Evolutionary conservation across 2,113 vertebrate genomes (phyloP).

Genomic region (Myrmecophaga tridactyla): DNA sequence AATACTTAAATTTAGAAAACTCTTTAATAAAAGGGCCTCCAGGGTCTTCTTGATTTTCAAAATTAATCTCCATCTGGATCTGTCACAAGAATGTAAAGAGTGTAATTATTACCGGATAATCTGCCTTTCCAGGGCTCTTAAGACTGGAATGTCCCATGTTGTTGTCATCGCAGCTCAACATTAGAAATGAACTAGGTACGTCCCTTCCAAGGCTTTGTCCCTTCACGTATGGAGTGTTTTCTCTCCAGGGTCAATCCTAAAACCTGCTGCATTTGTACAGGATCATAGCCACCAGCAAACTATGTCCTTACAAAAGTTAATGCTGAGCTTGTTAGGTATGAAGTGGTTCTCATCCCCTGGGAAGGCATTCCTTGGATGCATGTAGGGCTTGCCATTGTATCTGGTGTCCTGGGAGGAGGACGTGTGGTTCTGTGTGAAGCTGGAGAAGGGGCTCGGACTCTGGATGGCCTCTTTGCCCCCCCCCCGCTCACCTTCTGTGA

Average conservation of each 20-base stretch:
- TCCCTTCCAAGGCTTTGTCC: not conserved
- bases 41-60: constrained; percentile 60
- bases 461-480: not conserved
- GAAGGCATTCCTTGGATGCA: no score
- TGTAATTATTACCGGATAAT: constrained; percentile 2
- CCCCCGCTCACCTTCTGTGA: not conserved
- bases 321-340: not conserved
- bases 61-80: constrained; percentile 44
- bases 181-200: not conserved
- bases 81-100: not conserved
- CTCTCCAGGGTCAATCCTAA: not conserved
- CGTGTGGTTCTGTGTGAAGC: not conserved
- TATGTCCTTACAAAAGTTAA: not conserved
- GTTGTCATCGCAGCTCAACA: not conserved
- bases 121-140: not conserved
- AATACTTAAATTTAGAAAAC: not conserved
- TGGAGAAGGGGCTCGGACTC: not conserved
- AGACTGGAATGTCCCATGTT: not conserved
- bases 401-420: not conserved
- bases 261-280: not conserved
- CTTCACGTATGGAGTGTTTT: not conserved
- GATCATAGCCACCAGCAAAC: not conserved
- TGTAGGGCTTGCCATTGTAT: not conserved
- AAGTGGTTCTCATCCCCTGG: not conserved
- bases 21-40: not conserved